Evolutionary conservation across 2,113 vertebrate species (phyloP).

Genomic region (Petrocephalus microphthalmus): DNA sequence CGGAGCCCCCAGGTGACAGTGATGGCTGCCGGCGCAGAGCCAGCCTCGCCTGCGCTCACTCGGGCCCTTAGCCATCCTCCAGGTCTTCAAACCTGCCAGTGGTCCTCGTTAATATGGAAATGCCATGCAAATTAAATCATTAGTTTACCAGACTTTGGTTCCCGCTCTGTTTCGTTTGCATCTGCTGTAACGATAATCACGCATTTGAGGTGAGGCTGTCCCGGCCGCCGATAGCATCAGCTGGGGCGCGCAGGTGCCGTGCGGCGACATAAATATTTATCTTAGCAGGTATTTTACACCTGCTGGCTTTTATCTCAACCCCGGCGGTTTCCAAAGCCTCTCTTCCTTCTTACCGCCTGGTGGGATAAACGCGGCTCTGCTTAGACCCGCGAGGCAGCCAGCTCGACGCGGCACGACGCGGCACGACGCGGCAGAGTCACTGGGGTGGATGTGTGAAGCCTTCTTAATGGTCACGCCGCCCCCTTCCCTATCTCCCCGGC

Average conservation of each 20-base stretch:
- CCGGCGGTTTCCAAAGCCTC: neutral
- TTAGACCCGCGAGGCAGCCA: neutral
- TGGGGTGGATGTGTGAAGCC: neutral
- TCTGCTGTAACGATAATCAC: constrained; percentile 44
- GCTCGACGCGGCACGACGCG: neutral
- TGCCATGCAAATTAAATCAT: constrained; percentile 53
- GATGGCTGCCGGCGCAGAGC: neutral
- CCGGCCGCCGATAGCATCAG: neutral
- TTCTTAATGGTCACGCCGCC: neutral
- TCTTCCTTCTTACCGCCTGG: neutral
- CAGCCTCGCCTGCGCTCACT: constrained; percentile 2
- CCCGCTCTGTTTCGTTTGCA: constrained; percentile 38
- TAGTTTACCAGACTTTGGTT: constrained; percentile 33
- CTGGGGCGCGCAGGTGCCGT: neutral
- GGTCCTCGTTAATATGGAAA: constrained; percentile 54
- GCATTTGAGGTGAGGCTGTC: constrained; percentile 26
- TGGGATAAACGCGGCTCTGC: neutral
- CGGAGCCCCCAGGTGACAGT: neutral
- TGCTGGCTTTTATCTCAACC: neutral
- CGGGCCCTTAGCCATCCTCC: constrained; percentile 35
- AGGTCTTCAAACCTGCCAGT: constrained; percentile 39
- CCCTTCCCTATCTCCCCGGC: neutral
- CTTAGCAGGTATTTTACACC: constrained; percentile 20
- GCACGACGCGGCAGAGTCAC: neutral
- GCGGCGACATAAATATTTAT: constrained; percentile 7